Conservation (phyloP, 2,888 invertebrate genomes). For the Diachrysia chrysitis region DNA sequence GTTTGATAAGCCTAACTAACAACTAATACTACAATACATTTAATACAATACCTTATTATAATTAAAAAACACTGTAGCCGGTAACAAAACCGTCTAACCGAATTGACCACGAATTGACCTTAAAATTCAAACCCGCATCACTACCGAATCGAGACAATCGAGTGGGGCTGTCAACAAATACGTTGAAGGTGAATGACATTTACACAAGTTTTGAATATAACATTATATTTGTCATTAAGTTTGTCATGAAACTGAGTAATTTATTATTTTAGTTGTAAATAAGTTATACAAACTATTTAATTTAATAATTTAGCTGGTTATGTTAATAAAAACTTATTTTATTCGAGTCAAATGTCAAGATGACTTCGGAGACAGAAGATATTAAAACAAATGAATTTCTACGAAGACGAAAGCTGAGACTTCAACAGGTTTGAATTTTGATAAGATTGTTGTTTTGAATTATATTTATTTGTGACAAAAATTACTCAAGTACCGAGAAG, state of each 20-base stretch:
- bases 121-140: not conserved
- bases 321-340: slow-evolving; percentile 50
- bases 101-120: too few relatives aligned
- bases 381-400: slow-evolving; percentile 86
- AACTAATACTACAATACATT: too few relatives aligned
- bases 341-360: slow-evolving; percentile 66
- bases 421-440: slow-evolving; percentile 82
- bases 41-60: too few relatives aligned
- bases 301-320: slow-evolving; percentile 13
- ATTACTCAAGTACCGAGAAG: slow-evolving; percentile 43
- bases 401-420: slow-evolving; percentile 82
- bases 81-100: too few relatives aligned
- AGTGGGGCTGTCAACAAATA: slow-evolving; percentile 43
- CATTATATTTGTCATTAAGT: not conserved
- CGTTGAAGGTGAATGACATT: slow-evolving; percentile 48
- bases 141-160: not conserved
- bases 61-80: too few relatives aligned
- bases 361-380: slow-evolving; percentile 81
- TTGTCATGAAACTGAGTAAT: slow-evolving; percentile 10
- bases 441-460: slow-evolving; percentile 33
- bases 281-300: slow-evolving; percentile 21
- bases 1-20: too few relatives aligned
- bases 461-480: slow-evolving; percentile 30
- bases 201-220: slow-evolving; percentile 39
- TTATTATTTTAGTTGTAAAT: slow-evolving; percentile 8